phyloP scores from a whole-genome alignment of 1,140 invertebrate species.

The Diabrotica undecimpunctata region DNA sequence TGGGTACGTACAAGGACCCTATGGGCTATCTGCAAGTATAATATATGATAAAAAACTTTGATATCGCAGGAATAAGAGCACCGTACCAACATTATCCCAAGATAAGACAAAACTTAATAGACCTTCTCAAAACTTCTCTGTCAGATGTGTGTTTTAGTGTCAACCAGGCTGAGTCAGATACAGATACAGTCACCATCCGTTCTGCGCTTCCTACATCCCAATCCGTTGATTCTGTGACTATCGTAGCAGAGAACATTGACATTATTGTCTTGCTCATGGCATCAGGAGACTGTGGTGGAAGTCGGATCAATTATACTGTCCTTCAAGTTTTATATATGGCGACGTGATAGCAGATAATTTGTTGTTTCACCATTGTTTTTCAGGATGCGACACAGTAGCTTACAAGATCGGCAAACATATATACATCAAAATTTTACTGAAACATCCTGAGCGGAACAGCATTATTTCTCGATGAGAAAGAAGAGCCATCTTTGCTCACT shows the following conservation, averaged over 20 bases:
- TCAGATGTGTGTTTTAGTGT: too few species aligned
- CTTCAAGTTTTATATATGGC: too few species aligned
- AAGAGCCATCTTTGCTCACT: too few species aligned
- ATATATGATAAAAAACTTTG: constrained; percentile 9
- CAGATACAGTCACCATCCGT: too few species aligned
- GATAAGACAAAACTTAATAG: constrained; percentile 6
- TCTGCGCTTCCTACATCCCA: neutral
- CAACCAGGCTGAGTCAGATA: too few species aligned
- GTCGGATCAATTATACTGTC: too few species aligned
- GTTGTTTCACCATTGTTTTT: constrained; percentile 14
- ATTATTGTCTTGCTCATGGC: too few species aligned
- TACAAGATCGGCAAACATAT: constrained; percentile 10
- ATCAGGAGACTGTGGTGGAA: too few species aligned
- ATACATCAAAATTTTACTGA: constrained; percentile 6
- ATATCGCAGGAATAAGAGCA: constrained; percentile 8
- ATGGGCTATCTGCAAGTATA: constrained; percentile 11
- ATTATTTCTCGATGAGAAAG: constrained; percentile 8
- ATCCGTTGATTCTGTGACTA: too few species aligned
- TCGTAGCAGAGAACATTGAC: too few species aligned
- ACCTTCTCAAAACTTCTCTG: constrained; percentile 10
- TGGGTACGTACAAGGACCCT: constrained; percentile 9
- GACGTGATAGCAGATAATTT: neutral
- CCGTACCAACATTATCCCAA: constrained; percentile 11
- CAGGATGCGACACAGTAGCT: constrained; percentile 16
- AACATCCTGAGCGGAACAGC: constrained; percentile 3